Conservation (phyloP, 2,113 vertebrate genomes). For the Ictalurus furcatus region DNA sequence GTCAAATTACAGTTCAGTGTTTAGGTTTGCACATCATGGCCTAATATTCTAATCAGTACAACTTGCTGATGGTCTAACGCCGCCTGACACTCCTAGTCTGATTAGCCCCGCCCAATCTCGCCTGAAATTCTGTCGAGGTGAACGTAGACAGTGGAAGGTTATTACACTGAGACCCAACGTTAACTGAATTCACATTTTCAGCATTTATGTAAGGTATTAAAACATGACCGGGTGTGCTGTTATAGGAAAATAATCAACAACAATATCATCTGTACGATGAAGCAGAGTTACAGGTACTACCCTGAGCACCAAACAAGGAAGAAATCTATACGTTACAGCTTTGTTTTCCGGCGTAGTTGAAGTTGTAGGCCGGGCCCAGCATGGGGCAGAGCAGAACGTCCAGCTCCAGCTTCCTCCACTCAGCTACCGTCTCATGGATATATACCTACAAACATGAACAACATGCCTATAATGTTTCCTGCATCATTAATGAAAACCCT, state of each 20-base stretch:
- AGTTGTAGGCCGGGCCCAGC: conserved; percentile 81
- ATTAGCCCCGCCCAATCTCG: background rate
- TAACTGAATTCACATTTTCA: background rate
- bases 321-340: conserved; percentile 63
- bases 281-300: background rate
- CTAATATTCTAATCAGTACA: background rate
- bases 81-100: background rate
- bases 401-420: conserved; percentile 79
- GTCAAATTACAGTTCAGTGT: background rate
- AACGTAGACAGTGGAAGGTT: too few species aligned
- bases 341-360: conserved; percentile 66
- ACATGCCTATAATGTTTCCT: too few species aligned
- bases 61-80: background rate
- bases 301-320: background rate
- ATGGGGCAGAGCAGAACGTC: conserved; percentile 89
- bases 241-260: background rate
- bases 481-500: too few species aligned
- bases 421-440: conserved; percentile 70
- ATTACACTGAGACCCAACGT: too few species aligned
- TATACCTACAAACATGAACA: conserved; percentile 71
- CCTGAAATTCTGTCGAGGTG: too few species aligned
- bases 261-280: background rate
- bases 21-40: background rate
- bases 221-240: too few species aligned
- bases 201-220: background rate